Evolutionary conservation across 2,113 vertebrate genomes (phyloP).

Genomic region (Rhinoderma darwinii): DNA sequence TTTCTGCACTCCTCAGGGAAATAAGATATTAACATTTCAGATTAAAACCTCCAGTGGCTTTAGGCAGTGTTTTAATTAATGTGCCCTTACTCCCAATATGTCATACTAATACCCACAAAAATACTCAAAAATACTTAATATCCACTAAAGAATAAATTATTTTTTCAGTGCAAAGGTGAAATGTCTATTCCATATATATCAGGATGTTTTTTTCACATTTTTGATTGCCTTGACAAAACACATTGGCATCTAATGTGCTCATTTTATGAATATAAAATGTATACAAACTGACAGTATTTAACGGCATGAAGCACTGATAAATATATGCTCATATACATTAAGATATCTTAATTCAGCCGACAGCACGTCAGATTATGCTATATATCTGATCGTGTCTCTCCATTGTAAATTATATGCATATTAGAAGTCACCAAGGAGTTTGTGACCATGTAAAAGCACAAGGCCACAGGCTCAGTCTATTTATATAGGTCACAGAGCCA

Average conservation of each 20-base stretch:
- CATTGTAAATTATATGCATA: too few species aligned
- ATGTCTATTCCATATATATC: not conserved
- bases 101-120: not conserved
- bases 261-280: not conserved
- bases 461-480: too few species aligned
- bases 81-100: not conserved
- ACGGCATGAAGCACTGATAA: not conserved
- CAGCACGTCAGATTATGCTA: too few species aligned
- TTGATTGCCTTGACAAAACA: not conserved
- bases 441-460: too few species aligned
- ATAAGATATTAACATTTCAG: conserved; percentile 4
- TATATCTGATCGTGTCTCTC: too few species aligned
- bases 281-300: not conserved
- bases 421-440: too few species aligned
- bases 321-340: not conserved
- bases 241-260: not conserved
- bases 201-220: not conserved
- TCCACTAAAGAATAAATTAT: not conserved
- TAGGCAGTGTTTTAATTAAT: not conserved
- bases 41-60: not conserved
- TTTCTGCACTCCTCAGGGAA: not conserved
- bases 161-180: conserved; percentile 13
- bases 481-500: too few species aligned
- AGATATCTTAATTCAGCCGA: too few species aligned
- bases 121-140: not conserved